Base-by-base conservation (phyloP, 2,888 invertebrate species). In the Drosophila tanythrix region DNA sequence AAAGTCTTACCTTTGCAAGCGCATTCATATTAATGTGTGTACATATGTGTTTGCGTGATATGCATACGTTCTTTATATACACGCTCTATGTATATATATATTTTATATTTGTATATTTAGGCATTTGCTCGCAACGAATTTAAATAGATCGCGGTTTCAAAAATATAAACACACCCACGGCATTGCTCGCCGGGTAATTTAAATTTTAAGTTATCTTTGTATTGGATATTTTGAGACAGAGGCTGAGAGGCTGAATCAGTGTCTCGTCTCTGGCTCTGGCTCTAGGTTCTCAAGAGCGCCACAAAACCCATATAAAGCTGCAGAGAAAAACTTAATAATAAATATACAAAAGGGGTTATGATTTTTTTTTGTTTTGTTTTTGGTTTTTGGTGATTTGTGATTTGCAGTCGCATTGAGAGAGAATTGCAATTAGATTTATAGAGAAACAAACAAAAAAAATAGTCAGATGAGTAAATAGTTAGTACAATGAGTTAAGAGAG, bases 141-240 rank as follows among this genome's bases (percentile, higher is more conserved):
- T 89, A 92, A 92, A 92, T 89, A 92, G 90, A 92, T 90, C 93
- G 93, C 93, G 93, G 82, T 88, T 89, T 84, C 64, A 85, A 83
- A 89, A 83, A 86, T 77, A 66, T 72, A 67, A 88, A 88, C 86
- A 86, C 83, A 91, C 90, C 92, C 87, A 70, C 92, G 92, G 93
- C 93, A 93, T 93, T 93, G 93, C 93, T 93, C 93, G 93, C 93
- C 93, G 92, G 92, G 93, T 74, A 80, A 79, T 90, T 89, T 81
- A 84, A 89, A 82, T 87, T 76, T 79, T 64, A 83, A 65, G 59
- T 80, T 68, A 65, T 81, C 63, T 70, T 58, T 67, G 67, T 67
- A 25, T 46, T 46, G 46, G 46, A 46, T 46, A 66, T 79, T 53
- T 68, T 67, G 61, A 55, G 67, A 35, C 66, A 57, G 35, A 69